Conservation (phyloP, 2,888 invertebrate species). For the Lamproptera curius region DNA sequence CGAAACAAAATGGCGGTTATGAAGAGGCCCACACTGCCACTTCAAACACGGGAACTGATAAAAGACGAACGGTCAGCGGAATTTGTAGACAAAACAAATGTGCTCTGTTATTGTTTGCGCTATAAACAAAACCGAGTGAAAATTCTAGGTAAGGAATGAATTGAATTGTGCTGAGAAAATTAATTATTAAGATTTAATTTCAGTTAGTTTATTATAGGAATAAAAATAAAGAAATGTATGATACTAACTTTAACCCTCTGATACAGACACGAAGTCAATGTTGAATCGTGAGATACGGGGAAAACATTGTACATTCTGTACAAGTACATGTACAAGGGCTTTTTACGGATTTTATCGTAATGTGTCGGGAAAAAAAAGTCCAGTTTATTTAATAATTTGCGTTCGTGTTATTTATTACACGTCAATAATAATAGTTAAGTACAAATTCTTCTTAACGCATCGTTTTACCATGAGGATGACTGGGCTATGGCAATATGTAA, state of each 20-base stretch:
- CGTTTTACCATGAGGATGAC: no score
- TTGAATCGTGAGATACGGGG: not conserved
- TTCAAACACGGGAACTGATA: slow-evolving; percentile 5
- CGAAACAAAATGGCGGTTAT: not conserved
- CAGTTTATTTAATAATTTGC: no score
- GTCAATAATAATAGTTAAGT: no score
- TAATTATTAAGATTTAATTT: not conserved
- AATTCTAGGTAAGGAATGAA: not conserved
- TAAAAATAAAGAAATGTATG: not conserved
- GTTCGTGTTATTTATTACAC: no score
- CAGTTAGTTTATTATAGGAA: not conserved
- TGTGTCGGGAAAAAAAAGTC: no score
- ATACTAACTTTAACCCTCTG: no score
- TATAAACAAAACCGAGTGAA: not conserved
- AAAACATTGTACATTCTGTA: not conserved
- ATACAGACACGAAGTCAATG: not conserved
- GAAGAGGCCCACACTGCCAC: not conserved
- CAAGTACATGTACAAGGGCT: no score
- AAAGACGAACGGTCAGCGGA: slow-evolving; percentile 1
- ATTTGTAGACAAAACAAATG: slow-evolving; percentile 15
- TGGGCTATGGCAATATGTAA: no score
- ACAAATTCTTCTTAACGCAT: no score
- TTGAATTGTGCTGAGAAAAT: not conserved
- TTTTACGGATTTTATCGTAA: no score
- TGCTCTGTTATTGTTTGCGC: slow-evolving; percentile 5